Conservation (phyloP, 2,797 vertebrate genomes). For the Petrocephalus schoutedeni region DNA sequence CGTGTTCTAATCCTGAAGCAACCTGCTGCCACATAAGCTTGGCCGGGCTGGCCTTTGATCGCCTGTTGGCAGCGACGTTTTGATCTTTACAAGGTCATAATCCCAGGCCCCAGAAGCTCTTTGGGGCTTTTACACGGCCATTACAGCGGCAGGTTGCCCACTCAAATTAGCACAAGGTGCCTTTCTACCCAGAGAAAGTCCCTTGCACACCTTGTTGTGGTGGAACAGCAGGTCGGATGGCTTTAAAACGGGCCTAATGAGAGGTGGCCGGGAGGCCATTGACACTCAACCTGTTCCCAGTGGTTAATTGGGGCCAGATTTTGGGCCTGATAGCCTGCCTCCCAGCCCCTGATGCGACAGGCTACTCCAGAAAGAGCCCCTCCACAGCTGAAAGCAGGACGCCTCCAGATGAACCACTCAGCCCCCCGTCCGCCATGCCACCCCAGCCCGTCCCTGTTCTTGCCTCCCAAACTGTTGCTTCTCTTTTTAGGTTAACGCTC, state of each 20-base stretch:
- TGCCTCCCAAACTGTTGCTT: background rate
- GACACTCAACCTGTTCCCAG: conserved; percentile 15
- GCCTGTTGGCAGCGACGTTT: conserved; percentile 57
- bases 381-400: conserved; percentile 22
- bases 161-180: conserved; percentile 49
- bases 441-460: background rate
- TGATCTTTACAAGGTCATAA: conserved; percentile 77
- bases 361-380: background rate
- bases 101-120: conserved; percentile 55
- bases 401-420: background rate
- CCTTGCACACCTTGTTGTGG: conserved; percentile 64
- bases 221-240: conserved; percentile 56
- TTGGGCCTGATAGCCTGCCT: background rate
- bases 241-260: conserved; percentile 66
- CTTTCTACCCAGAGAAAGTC: conserved; percentile 57
- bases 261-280: conserved; percentile 48
- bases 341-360: background rate
- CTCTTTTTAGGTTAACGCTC: conserved; percentile 9
- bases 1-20: conserved; percentile 52
- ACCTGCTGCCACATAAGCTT: conserved; percentile 58
- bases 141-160: conserved; percentile 47
- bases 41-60: conserved; percentile 70
- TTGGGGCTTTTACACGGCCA: conserved; percentile 41
- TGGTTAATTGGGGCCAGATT: conserved; percentile 7
- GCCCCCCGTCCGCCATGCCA: background rate